Base-by-base conservation (phyloP, 2,113 vertebrate genomes). In the Clarias batrachus region DNA sequence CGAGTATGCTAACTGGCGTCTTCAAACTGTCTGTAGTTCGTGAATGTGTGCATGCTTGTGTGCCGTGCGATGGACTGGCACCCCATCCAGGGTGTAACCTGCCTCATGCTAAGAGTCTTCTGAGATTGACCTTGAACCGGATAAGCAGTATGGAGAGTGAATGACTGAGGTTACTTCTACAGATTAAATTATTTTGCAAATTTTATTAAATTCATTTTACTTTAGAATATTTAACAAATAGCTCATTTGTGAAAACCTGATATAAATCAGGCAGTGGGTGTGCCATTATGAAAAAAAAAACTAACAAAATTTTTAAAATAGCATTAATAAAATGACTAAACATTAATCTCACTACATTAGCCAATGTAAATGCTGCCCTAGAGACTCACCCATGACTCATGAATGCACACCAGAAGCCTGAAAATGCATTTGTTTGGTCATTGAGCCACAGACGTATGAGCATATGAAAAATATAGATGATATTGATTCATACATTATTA, bases 401-500 rank as follows among this genome's bases (percentile, higher is more conserved):
- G 60, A 37, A 60, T 23, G 10, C 59, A 41, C 21, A 81, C 33
- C 16, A 60, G 9, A 81, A 33, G 19, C 8, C 30, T 63, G 19
- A 81, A 80, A 81, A 79, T 59, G 8, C n/a, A 30, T 79, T 59
- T 10, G 8, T 27, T 56, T 77, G n/a, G 73, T 76, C 23, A n/a
- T 56, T 52, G 14, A 4, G 21, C 23, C 30, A 17, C 30, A 13
- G 12, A 81, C 62, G 21, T 62, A 11, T 23, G 4, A 60, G 23
- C 25, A 41, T 81, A 63, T 62, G 7, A 81, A 41, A 12, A 62
- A 37, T 48, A 63, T 63, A 63, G 30, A 3, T 41, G 12, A 41
- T 41, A 48, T 14, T 81, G 80, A 81, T 81, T 63, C 59, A 48
- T 63, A n/a, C 80, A 81, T 62, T 6, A 63, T 63, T 81, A 37